These are phyloP conservation scores for Turnix velox DNA, from an alignment of 2,113 vertebrate species.

Conservation along the genomic window DNA sequence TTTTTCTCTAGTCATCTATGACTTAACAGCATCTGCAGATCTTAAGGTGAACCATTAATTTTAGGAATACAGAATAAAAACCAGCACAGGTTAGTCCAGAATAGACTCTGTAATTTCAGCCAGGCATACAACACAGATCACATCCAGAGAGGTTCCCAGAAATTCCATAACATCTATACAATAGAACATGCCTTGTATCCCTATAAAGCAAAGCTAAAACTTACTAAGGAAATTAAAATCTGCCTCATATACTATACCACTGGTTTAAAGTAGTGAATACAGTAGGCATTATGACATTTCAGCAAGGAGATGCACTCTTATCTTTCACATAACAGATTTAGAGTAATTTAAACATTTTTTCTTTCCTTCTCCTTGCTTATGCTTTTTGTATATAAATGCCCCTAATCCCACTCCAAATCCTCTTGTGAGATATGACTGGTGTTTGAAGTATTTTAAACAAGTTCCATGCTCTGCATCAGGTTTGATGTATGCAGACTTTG, in stretches of 20 bases:
- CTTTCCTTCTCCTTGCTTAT: neutral
- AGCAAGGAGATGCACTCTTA: neutral
- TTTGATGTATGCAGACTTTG: neutral
- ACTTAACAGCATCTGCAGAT: neutral
- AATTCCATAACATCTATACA: neutral
- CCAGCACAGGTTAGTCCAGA: neutral
- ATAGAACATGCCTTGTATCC: neutral
- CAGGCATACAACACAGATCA: neutral
- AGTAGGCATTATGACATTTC: neutral
- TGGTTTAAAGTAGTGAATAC: neutral
- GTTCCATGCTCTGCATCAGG: constrained; percentile 11
- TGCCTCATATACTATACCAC: neutral
- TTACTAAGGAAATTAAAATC: neutral
- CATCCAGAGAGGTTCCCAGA: neutral
- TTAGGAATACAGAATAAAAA: neutral
- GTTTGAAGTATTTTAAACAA: constrained; percentile 30
- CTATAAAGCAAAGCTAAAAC: neutral
- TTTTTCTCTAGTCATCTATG: neutral
- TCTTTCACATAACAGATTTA: neutral
- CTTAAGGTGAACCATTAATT: neutral
- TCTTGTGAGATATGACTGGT: neutral
- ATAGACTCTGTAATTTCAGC: neutral
- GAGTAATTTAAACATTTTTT: neutral
- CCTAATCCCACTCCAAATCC: neutral
- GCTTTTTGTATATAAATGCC: neutral